Base-by-base conservation (phyloP, 2,888 invertebrate genomes). In the Neoscelio sp. region DNA sequence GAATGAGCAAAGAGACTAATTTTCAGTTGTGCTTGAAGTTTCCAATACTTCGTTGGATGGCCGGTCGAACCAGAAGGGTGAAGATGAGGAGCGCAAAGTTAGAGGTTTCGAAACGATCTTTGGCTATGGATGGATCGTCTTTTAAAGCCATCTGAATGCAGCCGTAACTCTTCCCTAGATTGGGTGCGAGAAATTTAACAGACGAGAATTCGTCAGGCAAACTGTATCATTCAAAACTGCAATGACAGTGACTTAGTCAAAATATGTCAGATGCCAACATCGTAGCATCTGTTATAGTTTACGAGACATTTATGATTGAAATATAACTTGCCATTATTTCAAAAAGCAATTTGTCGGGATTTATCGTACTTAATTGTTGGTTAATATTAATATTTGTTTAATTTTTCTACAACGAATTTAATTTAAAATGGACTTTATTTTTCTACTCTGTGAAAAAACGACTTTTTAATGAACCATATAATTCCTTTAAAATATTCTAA, bases 21-120 rank as follows among this genome's bases (percentile, higher is more conserved):
- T 26, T 26, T 64, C 38, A 26, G 8, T 50, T 38, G 50, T 40
- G 50, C 40, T 64, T 40, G 44, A 28, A 64, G 50, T 64, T 64
- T 50, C 17, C 48, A 10, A 48, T 35, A 23, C 18, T 33, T 46
- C 33, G 13, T 54, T 10, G 28, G 26, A 26, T 10, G 28, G 26
- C n/a, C 28, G 18, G 46, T 2, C n/a, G 26, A 17, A 26, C 40
- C 33, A 15, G 26, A 10, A 35, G 64, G 12, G 28, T 18, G 48
- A 40, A 64, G 40, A 64, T 38, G 50, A 50, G 40, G 18, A 50
- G 28, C 26, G 38, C 28, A 64, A 64, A 26, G 50, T 26, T 26
- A 40, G 5, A 1, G 6, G 60, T 8, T 44, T 20, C 17, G 5
- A 12, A 50, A 26, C 26, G 26, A 48, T 64, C 62, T 62, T 62